Percentiles rank a stretch among this genome's conserved stretches.
These are phyloP conservation scores for Oscheius myriophilus DNA, from an alignment of 2,888 invertebrate species.

Conservation along the genomic window DNA sequence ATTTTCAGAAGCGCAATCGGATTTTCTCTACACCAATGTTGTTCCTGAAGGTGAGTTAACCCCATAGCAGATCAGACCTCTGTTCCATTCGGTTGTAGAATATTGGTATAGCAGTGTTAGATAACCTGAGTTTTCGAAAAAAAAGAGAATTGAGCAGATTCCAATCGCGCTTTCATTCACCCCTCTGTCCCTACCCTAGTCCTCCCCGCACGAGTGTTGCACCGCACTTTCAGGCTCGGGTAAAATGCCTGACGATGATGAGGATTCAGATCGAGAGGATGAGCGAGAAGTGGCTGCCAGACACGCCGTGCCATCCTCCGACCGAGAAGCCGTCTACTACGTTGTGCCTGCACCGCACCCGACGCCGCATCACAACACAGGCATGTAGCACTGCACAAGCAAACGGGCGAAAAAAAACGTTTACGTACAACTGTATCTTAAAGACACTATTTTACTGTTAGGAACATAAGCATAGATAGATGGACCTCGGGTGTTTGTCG, in stretches of 20 bases:
- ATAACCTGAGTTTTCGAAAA: too few species aligned
- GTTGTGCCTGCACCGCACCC: neutral
- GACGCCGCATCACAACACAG: too few species aligned
- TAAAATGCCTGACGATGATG: slow-evolving; percentile 23
- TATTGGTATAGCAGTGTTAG: too few species aligned
- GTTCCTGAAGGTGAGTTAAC: slow-evolving; percentile 30
- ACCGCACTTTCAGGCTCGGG: slow-evolving; percentile 29
- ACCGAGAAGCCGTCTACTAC: slow-evolving; percentile 14
- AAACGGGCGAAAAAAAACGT: too few species aligned
- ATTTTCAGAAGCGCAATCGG: slow-evolving; percentile 16
- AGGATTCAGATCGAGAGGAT: slow-evolving; percentile 31
- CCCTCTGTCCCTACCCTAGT: neutral
- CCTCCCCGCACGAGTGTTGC: slow-evolving; percentile 1
- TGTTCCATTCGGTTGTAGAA: too few species aligned
- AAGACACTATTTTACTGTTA: too few species aligned
- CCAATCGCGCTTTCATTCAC: neutral
- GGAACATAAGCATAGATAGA: too few species aligned
- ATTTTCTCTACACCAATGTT: slow-evolving; percentile 26
- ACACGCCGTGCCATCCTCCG: slow-evolving; percentile 13
- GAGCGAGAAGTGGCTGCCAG: neutral
- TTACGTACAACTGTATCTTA: too few species aligned
- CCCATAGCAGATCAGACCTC: neutral
- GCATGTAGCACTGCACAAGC: too few species aligned
- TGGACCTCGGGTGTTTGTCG: too few species aligned
- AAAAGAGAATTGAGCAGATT: too few species aligned